Base-by-base conservation (phyloP, 1,140 invertebrate genomes). In the Drosophila funebris region DNA sequence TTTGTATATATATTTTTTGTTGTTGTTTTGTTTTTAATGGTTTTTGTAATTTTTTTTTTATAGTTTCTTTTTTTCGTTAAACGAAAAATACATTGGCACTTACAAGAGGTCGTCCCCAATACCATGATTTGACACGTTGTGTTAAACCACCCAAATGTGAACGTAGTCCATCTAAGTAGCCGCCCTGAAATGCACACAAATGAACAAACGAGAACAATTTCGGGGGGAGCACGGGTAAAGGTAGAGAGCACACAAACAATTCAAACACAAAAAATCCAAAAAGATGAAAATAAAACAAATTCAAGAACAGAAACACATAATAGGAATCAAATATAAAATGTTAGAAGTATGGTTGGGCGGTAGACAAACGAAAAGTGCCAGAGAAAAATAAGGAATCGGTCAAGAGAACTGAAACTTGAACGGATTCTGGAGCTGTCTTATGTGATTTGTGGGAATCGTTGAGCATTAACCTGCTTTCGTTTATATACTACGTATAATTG, bases 91-190 rank as follows among this genome's bases (percentile, higher is more conserved):
- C 88, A 90, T 89, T 88, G 90, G 93, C 94, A 97, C 96, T 97
- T 97, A 97, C 96, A 94, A 97, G 95, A 95, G 96, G 96, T 95
- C 96, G 96, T 95, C 96, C 96, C 96, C 96, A 97, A 95, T 97
- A 97, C 96, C 96, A 97, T 94, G 96, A 97, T 94, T 97, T 97
- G 93, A 97, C 96, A 95, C 96, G 96, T 95, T 97, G 96, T 93
- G 96, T 97, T 94, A 96, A 96, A 94, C 96, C 96, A 94, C 96
- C 96, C 93, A 97, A 95, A 93, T 96, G 96, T 93, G 95, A 96
- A 93, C 96, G 96, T 94, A 96, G 96, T 93, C 96, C 96, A 94
- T 96, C 96, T 94, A 97, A 95, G 96, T 96, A 96, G 94, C 96
- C 96, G 94, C 95, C 95, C 95, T 96, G 95, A 92, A 94, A 92